These are phyloP conservation scores for Clinocottus analis DNA, from an alignment of 2,113 vertebrate species.

Conservation along the genomic window DNA sequence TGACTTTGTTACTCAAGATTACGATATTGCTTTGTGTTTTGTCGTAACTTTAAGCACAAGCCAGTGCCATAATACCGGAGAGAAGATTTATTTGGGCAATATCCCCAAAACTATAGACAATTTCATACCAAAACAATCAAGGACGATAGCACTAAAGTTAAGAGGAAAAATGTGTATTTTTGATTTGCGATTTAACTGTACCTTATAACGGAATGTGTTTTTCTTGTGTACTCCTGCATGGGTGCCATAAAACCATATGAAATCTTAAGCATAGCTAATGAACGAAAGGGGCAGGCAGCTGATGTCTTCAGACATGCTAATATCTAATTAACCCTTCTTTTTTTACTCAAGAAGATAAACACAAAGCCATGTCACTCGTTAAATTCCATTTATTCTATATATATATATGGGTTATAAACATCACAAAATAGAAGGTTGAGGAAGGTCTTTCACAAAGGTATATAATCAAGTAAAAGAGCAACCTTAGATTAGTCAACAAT, in stretches of 20 bases:
- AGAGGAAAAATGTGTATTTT: no score
- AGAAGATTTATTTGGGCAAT: background rate
- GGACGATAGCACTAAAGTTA: no score
- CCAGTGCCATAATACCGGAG: background rate
- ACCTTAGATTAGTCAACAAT: conserved; percentile 71
- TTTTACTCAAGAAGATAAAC: conserved; percentile 17
- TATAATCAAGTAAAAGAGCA: conserved; percentile 75
- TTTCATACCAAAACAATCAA: background rate
- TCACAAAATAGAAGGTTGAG: conserved; percentile 81
- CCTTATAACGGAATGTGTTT: no score
- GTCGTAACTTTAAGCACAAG: background rate
- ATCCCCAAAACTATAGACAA: background rate
- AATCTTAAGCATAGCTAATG: background rate
- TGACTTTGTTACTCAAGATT: no score
- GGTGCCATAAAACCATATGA: background rate
- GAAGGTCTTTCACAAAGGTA: conserved; percentile 79
- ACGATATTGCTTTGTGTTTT: no score
- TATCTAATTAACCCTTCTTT: background rate
- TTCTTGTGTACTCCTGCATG: background rate
- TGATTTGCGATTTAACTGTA: background rate
- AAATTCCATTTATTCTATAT: conserved; percentile 80
- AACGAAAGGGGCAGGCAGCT: background rate
- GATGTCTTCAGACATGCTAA: background rate
- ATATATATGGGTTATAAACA: conserved; percentile 79
- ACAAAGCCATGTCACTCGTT: conserved; percentile 53